Evolutionary conservation across 1,140 invertebrate species (phyloP), one percentile per base, ranked within the genome.

Genomic region (Aphelinus certus): DNA sequence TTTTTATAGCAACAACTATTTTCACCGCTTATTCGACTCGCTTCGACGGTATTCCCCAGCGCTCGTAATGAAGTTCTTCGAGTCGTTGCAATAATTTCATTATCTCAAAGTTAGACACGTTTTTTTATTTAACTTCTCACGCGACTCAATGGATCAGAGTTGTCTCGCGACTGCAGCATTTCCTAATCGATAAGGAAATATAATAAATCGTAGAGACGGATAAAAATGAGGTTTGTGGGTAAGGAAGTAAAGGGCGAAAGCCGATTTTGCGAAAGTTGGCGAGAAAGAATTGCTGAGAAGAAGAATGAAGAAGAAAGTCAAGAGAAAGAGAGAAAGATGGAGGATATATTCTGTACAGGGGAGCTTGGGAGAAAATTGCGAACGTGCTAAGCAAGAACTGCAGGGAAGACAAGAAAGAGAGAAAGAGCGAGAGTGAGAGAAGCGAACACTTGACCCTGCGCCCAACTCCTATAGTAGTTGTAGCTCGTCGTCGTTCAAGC

Each of bases 381-480:
- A 61, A 49, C 56, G 56, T 43, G 56, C 51, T 1, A 71, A 73
- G 7, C 71, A 26, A 26, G 26, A 26, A 26, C 26, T 26, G 67
- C 43, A 51, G 6, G 42, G 47, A 74, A 68, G 74, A 75, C 3
- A 65, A 75, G 64, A 65, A 61, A 75, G 58, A 83, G 69, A 60
- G 61, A 66, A 75, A 73, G 66, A 69, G 72, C 73, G 71, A 66
- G 70, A 76, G 75, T 76, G 79, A 78, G 77, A 80, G 78, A 78
- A 77, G 66, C 76, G 79, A 79, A 71, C 80, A 86, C 84, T 86
- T 86, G 84, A 86, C 84, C 84, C 84, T 86, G 82, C 79, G 63
- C 76, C 69, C 78, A 78, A 76, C 71, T 83, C 78, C 26, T 26
- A 26, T 26, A 26, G 26, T 26, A 26, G 26, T 26, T 26, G 26